These are phyloP conservation scores for Stomorhina lunata DNA, from an alignment of 2,888 invertebrate species.

Conservation along the genomic window DNA sequence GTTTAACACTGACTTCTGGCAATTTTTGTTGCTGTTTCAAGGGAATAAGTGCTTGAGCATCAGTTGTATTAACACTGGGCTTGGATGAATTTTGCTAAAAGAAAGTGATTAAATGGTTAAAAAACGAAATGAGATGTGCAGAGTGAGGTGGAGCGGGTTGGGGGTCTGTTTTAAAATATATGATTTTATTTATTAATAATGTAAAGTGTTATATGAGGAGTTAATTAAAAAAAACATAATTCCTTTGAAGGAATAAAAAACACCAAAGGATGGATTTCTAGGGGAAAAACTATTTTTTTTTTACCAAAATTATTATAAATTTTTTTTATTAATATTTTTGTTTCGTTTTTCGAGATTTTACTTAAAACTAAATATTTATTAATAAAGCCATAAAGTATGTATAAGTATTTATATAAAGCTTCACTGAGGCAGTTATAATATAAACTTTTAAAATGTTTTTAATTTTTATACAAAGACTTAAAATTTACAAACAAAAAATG, in stretches of 20 bases:
- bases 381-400: slow-evolving; percentile 50
- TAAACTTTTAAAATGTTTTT: slow-evolving; percentile 11
- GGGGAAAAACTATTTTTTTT: no score
- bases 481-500: slow-evolving; percentile 5
- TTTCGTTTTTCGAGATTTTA: slow-evolving; percentile 13
- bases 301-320: no score
- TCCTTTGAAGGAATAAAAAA: slow-evolving; percentile 21
- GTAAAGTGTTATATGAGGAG: background rate
- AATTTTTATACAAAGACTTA: background rate
- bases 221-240: background rate
- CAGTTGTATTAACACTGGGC: slow-evolving; percentile 28
- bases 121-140: slow-evolving; percentile 18
- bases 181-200: background rate
- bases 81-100: slow-evolving; percentile 44
- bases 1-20: background rate
- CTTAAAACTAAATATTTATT: slow-evolving; percentile 46
- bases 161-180: background rate
- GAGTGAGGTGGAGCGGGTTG: background rate
- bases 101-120: slow-evolving; percentile 44
- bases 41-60: background rate
- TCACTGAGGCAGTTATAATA: slow-evolving; percentile 55
- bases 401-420: slow-evolving; percentile 36
- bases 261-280: slow-evolving; percentile 11
- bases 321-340: slow-evolving; percentile 26
- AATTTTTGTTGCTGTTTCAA: background rate